These are phyloP conservation scores for Tursiops truncatus DNA, from an alignment of 2,113 vertebrate species.

Conservation along the genomic window DNA sequence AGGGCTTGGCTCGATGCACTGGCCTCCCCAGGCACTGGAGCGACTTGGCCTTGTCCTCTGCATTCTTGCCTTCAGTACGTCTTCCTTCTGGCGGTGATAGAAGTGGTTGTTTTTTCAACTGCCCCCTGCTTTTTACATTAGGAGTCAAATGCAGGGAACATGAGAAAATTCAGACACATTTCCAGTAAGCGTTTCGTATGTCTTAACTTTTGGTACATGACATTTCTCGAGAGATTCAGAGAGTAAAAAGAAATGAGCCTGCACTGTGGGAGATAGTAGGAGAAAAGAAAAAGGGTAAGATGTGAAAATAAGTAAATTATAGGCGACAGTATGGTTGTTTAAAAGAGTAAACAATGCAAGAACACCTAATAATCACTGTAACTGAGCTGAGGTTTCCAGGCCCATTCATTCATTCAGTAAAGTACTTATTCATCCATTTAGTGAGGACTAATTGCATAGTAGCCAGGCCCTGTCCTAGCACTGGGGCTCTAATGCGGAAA, in stretches of 20 bases:
- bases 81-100: not conserved
- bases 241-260: not conserved
- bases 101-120: not conserved
- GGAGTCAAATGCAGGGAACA: not conserved
- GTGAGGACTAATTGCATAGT: not conserved
- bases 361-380: not conserved
- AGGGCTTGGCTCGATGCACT: not conserved
- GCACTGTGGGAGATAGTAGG: not conserved
- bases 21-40: not conserved
- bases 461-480: not conserved
- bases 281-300: not conserved
- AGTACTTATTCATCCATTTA: not conserved
- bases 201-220: not conserved
- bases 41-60: too few relatives aligned
- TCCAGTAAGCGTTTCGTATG: not conserved
- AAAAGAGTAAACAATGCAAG: not conserved
- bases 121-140: not conserved
- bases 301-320: not conserved
- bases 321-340: not conserved
- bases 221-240: not conserved
- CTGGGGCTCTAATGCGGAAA: too few relatives aligned
- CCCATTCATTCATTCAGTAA: not conserved
- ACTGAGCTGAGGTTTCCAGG: not conserved
- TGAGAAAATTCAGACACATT: not conserved
- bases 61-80: not conserved